Evolutionary conservation across 2,888 invertebrate species (phyloP).

Genomic region (Norana najaformis): DNA sequence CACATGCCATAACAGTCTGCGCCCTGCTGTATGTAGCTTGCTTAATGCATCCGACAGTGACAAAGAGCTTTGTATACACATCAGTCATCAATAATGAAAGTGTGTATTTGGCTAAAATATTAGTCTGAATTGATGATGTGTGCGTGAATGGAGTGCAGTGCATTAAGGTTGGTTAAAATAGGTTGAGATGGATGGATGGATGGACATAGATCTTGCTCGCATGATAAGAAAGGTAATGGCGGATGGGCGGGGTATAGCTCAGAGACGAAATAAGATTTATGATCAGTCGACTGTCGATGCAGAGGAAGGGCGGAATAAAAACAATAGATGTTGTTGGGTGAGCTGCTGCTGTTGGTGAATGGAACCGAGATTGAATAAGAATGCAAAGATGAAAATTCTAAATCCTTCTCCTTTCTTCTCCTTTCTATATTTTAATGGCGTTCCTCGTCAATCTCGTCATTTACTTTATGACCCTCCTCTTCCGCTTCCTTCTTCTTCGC

Average conservation of each 20-base stretch:
- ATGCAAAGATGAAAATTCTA: background rate
- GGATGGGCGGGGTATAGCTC: background rate
- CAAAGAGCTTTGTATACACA: background rate
- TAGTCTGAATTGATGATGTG: background rate
- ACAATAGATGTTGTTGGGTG: background rate
- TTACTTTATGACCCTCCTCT: background rate
- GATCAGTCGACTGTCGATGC: background rate
- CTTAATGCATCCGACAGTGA: background rate
- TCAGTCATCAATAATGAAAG: background rate
- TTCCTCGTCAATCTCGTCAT: background rate
- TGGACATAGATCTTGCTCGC: background rate
- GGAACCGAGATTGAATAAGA: background rate
- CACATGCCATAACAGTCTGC: background rate
- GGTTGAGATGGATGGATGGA: background rate
- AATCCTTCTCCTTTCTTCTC: background rate
- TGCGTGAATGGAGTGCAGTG: background rate
- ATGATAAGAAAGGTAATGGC: background rate
- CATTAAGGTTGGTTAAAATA: background rate
- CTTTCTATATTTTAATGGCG: background rate
- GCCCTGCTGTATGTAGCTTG: background rate
- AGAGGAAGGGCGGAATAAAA: background rate
- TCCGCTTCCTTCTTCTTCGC: background rate
- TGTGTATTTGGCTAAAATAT: constrained; percentile 6
- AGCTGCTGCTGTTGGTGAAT: background rate
- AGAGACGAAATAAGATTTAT: background rate